phyloP scores from a whole-genome alignment of 2,113 vertebrate genomes.

The Acrocephalus arundinaceus region DNA sequence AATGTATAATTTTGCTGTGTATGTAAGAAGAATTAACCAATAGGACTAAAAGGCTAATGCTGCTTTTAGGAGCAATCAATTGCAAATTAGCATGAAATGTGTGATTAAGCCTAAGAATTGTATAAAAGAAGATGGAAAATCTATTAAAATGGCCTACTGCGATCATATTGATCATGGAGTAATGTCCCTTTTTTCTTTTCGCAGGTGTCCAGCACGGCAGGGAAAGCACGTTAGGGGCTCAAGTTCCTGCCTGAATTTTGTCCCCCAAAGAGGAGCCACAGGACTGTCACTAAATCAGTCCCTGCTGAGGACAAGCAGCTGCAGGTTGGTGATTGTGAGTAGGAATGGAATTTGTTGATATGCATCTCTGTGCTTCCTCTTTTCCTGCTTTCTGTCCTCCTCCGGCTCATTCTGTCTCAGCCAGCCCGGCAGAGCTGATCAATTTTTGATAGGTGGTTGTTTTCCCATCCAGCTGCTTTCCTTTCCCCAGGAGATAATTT shows the following conservation, averaged over 20 bases:
- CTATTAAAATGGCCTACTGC: no score
- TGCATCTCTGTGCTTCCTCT: background rate
- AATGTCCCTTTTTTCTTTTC: no score
- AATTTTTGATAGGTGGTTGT: slow-evolving; percentile 25
- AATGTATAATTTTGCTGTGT: no score
- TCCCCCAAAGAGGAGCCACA: background rate
- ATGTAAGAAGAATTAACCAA: no score
- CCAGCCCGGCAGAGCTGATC: background rate
- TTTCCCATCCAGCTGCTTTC: background rate
- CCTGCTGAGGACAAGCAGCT: background rate
- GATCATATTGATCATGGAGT: no score
- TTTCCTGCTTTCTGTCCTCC: background rate
- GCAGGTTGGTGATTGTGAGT: background rate
- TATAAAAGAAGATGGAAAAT: no score
- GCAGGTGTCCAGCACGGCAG: background rate
- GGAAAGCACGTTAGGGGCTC: background rate
- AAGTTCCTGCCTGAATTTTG: background rate
- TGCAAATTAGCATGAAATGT: no score
- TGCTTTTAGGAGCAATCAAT: no score
- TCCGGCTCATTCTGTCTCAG: background rate
- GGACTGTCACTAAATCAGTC: background rate
- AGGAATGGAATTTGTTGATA: background rate
- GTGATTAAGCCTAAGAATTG: no score
- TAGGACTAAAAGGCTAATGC: no score
- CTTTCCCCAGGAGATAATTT: background rate